Evolutionary conservation across 2,888 invertebrate species (phyloP).

Genomic region (Amorpha juglandis): DNA sequence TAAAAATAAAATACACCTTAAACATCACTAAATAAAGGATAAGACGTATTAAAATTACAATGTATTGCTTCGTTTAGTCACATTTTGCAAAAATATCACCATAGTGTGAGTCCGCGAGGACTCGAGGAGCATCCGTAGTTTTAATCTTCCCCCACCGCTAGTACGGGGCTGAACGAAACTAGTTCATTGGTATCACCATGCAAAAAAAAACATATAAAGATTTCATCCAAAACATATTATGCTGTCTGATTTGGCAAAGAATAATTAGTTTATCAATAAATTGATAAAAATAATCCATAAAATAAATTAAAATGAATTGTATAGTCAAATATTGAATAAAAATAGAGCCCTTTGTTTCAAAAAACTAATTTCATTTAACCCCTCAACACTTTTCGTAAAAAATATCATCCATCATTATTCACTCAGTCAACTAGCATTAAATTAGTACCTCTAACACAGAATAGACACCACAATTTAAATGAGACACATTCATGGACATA

Average conservation of each 20-base stretch:
- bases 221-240: not conserved
- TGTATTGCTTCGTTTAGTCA: conserved; percentile 91
- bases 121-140: conserved; percentile 44
- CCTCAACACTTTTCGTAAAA: conserved; percentile 66
- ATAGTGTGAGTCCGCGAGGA: conserved; percentile 55
- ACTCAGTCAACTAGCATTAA: conserved; percentile 79
- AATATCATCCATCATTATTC: conserved; percentile 76
- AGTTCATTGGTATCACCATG: conserved; percentile 2
- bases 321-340: not conserved
- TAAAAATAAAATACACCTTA: conserved; percentile 78
- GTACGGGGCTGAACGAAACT: conserved; percentile 33
- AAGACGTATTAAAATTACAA: conserved; percentile 87
- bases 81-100: conserved; percentile 89
- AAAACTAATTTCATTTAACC: conserved; percentile 46
- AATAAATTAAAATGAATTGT: not conserved
- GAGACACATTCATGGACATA: conserved; percentile 83
- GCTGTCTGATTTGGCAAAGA: not conserved
- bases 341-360: conserved; percentile 17
- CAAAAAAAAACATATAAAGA: not conserved
- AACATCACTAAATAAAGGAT: conserved; percentile 77
- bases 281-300: not conserved
- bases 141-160: conserved; percentile 47
- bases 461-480: conserved; percentile 84
- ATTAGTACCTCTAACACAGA: conserved; percentile 79
- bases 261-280: not conserved